These are phyloP conservation scores for Drosophila kuntzei DNA, from an alignment of 2,888 invertebrate genomes.

Conservation along the genomic window DNA sequence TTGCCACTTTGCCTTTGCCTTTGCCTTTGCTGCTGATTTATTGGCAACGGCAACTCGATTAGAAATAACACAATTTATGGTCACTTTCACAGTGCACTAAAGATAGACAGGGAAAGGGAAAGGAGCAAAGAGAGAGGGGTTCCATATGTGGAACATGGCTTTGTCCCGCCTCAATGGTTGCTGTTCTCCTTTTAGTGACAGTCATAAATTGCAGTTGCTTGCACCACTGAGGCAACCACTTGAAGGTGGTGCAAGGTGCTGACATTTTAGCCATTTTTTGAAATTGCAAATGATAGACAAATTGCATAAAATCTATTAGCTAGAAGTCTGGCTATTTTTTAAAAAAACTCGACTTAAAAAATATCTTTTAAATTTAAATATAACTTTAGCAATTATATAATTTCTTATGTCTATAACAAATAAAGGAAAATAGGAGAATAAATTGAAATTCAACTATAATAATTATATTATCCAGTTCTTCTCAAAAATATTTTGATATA, in stretches of 20 bases:
- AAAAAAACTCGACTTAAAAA: too few species aligned
- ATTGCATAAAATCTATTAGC: neutral
- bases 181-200: constrained; percentile 23
- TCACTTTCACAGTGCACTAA: constrained; percentile 18
- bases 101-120: neutral
- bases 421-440: too few species aligned
- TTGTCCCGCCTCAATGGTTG: constrained; percentile 8
- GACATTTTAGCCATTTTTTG: neutral
- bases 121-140: neutral
- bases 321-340: too few species aligned
- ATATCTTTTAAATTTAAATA: too few species aligned
- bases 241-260: too few species aligned
- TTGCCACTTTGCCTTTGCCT: too few species aligned
- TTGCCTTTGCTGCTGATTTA: constrained; percentile 48
- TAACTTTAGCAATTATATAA: too few species aligned
- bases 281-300: neutral
- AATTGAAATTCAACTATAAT: too few species aligned
- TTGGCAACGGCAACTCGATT: constrained; percentile 45
- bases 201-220: constrained; percentile 32
- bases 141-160: neutral
- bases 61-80: constrained; percentile 62
- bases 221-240: neutral
- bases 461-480: too few species aligned
- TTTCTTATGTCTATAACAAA: too few species aligned
- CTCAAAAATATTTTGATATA: too few species aligned